A percentile compares a stretch with the other conserved stretches of the same genome.
These are phyloP conservation scores for Leptinotarsa juncta DNA, from an alignment of 2,888 invertebrate species.

Conservation along the genomic window DNA sequence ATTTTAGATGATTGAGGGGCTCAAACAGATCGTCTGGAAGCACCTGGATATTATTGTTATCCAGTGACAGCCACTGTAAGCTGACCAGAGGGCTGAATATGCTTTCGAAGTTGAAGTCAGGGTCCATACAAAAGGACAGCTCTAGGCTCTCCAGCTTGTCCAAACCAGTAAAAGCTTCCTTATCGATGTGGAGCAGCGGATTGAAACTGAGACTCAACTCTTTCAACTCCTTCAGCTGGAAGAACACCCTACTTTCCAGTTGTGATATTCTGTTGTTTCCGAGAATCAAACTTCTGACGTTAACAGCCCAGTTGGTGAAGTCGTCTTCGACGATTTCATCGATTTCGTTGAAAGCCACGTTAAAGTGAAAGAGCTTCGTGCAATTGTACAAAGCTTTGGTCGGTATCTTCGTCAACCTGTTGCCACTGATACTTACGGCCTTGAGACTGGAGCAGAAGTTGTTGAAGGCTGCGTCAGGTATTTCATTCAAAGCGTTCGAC, in stretches of 20 bases:
- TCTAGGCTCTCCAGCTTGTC: conserved; percentile 84
- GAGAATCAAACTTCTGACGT: conserved; percentile 83
- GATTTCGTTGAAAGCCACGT: conserved; percentile 90
- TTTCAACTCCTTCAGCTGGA: conserved; percentile 79
- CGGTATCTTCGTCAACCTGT: conserved; percentile 81
- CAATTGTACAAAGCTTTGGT: conserved; percentile 77
- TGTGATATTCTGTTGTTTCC: conserved; percentile 86
- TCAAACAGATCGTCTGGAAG: conserved; percentile 79
- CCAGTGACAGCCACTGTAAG: conserved; percentile 85
- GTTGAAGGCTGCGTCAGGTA: conserved; percentile 73
- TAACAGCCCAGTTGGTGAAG: conserved; percentile 82
- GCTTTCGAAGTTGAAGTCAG: conserved; percentile 76
- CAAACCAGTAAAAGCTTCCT: conserved; percentile 82
- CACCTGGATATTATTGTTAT: conserved; percentile 86
- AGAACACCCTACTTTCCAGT: conserved; percentile 78
- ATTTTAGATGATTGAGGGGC: conserved; percentile 77
- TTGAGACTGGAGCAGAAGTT: conserved; percentile 74
- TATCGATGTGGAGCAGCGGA: conserved; percentile 84
- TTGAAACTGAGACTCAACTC: conserved; percentile 94
- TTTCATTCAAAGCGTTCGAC: conserved; percentile 78
- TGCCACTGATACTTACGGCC: conserved; percentile 84
- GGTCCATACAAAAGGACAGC: conserved; percentile 69
- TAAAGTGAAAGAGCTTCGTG: conserved; percentile 84
- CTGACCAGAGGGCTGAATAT: conserved; percentile 79
- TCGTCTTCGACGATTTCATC: conserved; percentile 81